Percentiles rank a stretch among this genome's conserved stretches.
phyloP scores from a whole-genome alignment of 2,113 vertebrate genomes.

The Vulpes ferrilata region DNA sequence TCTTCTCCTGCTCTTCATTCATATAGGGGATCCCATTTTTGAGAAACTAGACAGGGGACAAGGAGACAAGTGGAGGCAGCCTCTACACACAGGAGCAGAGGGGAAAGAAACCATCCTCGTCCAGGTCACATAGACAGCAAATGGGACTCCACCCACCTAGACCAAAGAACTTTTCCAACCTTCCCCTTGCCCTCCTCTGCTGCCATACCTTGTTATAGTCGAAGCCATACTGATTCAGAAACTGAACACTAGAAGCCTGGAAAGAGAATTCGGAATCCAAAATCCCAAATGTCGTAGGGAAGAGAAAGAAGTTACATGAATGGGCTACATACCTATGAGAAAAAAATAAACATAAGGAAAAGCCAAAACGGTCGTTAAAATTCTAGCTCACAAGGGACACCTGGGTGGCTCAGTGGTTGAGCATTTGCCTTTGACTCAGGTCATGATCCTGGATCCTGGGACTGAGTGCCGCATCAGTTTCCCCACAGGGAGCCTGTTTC shows the following conservation, averaged over 20 bases:
- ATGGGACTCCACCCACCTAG: fast-evolving
- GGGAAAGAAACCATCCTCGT: neutral
- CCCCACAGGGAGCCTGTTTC: no score
- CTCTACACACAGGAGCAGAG: neutral
- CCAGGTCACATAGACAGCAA: fast-evolving
- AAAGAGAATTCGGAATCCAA: slow-evolving; percentile 86
- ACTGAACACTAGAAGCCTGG: slow-evolving; percentile 87
- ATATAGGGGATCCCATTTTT: slow-evolving; percentile 89
- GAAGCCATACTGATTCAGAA: slow-evolving; percentile 88
- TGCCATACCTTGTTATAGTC: slow-evolving; percentile 89
- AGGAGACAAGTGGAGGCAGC: neutral
- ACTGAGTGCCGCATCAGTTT: fast-evolving
- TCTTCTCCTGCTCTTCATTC: slow-evolving; percentile 88
- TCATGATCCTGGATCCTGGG: no score
- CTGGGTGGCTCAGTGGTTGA: no score
- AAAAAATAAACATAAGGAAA: neutral
- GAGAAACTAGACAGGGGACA: slow-evolving; percentile 83
- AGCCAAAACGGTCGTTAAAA: no score
- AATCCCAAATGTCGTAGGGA: slow-evolving; percentile 86
- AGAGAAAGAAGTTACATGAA: slow-evolving; percentile 89
- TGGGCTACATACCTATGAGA: slow-evolving; percentile 86
- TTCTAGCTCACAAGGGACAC: no score
- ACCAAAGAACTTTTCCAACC: neutral
- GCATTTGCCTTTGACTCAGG: no score
- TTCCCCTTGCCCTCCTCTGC: fast-evolving